A percentile compares a stretch with the other conserved stretches of the same genome.
phyloP scores from a whole-genome alignment of 2,113 vertebrate species.

The Pandion haliaetus region DNA sequence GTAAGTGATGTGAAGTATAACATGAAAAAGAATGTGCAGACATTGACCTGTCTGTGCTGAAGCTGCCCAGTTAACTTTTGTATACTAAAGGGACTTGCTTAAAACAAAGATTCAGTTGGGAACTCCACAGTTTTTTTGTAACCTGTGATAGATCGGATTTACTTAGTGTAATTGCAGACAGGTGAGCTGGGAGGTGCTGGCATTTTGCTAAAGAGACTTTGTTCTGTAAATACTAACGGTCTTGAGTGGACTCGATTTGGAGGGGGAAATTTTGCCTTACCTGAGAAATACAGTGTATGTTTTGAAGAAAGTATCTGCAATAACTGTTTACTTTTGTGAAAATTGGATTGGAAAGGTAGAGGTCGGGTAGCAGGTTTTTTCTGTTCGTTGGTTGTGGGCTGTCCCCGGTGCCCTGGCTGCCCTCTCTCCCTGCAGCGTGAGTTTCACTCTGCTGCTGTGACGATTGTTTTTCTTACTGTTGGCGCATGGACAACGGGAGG shows the following conservation, averaged over 20 bases:
- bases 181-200: background rate
- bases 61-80: rapidly evolving
- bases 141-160: background rate
- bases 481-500: rapidly evolving
- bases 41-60: background rate
- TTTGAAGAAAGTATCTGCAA: background rate
- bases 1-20: rapidly evolving
- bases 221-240: background rate
- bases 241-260: rapidly evolving
- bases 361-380: background rate
- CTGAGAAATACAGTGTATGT: rapidly evolving
- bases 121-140: background rate
- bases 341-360: rapidly evolving
- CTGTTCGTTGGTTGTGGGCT: too few species aligned
- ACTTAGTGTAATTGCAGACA: background rate
- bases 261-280: background rate
- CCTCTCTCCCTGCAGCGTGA: too few species aligned
- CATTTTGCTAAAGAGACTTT: background rate
- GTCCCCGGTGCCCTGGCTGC: rapidly evolving
- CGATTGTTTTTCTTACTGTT: rapidly evolving
- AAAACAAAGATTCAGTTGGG: background rate
- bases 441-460: background rate
- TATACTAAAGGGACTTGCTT: background rate
- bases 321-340: background rate
- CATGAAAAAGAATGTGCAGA: background rate